A percentile compares a stretch with the other conserved stretches of the same genome.
Evolutionary conservation across 2,797 vertebrate species (phyloP).

Genomic region (Dromococcyx pavoninus): DNA sequence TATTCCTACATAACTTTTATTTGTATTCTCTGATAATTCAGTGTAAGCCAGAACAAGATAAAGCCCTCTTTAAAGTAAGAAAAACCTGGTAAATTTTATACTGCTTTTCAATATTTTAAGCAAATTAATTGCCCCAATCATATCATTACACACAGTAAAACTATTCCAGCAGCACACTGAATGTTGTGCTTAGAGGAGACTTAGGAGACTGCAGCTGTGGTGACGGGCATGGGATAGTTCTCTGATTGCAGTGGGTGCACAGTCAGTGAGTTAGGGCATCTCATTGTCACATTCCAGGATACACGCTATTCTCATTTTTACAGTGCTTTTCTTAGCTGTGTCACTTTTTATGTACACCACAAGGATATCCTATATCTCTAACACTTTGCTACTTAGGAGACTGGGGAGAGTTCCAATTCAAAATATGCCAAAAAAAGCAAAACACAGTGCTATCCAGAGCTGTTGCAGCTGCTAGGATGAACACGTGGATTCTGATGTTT

Average conservation of each 20-base stretch:
- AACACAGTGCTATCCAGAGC: neutral
- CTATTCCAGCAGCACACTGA: neutral
- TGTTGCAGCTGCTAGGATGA: neutral
- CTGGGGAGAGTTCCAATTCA: neutral
- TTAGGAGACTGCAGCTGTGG: fast-evolving
- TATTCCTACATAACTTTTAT: neutral
- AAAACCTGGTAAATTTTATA: neutral
- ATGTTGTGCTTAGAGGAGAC: too few species aligned
- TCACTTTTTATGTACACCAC: neutral
- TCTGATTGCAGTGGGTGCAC: neutral
- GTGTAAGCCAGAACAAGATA: neutral
- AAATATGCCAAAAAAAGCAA: neutral
- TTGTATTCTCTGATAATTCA: constrained; percentile 10
- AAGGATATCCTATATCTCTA: neutral
- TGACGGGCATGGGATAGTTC: neutral
- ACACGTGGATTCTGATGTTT: neutral
- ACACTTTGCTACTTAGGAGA: neutral
- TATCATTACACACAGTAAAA: neutral
- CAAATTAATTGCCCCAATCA: neutral
- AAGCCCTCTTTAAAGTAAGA: neutral
- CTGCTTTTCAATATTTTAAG: neutral
- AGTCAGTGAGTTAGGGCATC: neutral
- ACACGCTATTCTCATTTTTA: neutral
- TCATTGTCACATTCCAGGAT: neutral
- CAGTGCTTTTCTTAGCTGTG: neutral